Conservation (phyloP, 2,113 vertebrate genomes). For the Aptenodytes patagonicus region DNA sequence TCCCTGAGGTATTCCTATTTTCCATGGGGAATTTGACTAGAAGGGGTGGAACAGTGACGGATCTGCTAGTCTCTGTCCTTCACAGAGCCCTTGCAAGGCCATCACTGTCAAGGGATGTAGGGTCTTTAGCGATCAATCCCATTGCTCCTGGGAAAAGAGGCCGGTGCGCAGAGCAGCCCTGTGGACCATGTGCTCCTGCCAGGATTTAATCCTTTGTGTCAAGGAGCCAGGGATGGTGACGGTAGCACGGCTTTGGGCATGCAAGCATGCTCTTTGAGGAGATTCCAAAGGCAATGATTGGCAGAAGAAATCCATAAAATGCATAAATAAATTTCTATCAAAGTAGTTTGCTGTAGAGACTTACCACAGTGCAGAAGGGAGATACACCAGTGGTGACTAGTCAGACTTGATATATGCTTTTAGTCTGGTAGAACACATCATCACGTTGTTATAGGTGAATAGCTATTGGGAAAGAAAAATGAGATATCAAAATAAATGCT, state of each 20-base stretch:
- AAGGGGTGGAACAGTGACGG: neutral
- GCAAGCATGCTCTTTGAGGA: neutral
- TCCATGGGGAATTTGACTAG: neutral
- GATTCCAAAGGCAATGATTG: neutral
- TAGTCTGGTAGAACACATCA: neutral
- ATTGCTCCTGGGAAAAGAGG: neutral
- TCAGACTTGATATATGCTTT: neutral
- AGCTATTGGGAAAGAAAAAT: neutral
- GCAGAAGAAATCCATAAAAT: neutral
- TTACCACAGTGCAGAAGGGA: neutral
- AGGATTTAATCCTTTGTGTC: neutral
- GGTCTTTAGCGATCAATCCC: fast-evolving
- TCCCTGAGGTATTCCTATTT: neutral
- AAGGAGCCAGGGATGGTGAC: neutral
- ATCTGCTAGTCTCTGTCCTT: neutral
- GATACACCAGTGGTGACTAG: neutral
- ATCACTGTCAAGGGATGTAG: neutral
- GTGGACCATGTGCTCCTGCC: neutral
- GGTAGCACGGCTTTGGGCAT: neutral
- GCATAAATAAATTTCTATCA: neutral
- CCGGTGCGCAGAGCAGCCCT: neutral
- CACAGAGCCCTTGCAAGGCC: neutral
- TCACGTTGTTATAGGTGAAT: neutral
- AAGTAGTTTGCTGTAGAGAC: neutral
- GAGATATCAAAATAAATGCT: neutral